Percentiles rank a stretch among this genome's conserved stretches.
Conservation (phyloP, 1,140 invertebrate genomes). For the Macrobrachium rosenbergii region DNA sequence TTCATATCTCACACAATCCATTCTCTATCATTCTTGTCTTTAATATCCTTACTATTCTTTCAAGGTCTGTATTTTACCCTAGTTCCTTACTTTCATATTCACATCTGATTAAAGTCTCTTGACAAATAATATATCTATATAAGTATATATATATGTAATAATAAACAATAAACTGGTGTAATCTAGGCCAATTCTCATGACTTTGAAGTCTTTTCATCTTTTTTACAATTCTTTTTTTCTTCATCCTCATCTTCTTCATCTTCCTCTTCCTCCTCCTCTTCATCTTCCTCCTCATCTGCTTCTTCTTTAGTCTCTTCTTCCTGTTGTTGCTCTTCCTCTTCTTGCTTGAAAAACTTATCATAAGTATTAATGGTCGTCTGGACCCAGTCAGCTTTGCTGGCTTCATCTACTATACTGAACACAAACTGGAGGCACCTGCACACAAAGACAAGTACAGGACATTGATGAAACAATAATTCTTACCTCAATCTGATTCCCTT, state of each 20-base stretch:
- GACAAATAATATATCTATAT: background rate
- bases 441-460: background rate
- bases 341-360: constrained; percentile 63
- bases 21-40: too few species aligned
- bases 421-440: constrained; percentile 65
- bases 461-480: background rate
- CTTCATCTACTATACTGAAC: constrained; percentile 65
- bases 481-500: too few species aligned
- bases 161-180: background rate
- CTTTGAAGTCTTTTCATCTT: constrained; percentile 42
- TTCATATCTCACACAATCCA: too few species aligned
- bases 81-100: background rate
- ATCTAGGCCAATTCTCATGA: constrained; percentile 37
- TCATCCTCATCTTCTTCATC: constrained; percentile 42
- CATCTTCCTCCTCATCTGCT: constrained; percentile 46
- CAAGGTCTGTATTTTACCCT: too few species aligned
- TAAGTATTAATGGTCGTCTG: constrained; percentile 58
- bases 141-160: constrained; percentile 1
- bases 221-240: constrained; percentile 30
- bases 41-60: too few species aligned
- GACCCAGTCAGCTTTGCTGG: constrained; percentile 62
- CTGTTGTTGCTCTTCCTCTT: constrained; percentile 51
- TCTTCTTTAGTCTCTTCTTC: constrained; percentile 46
- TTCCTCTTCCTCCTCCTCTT: constrained; percentile 53
- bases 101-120: background rate